Conservation (phyloP, 2,113 vertebrate species). For the Eulemur rufifrons region DNA sequence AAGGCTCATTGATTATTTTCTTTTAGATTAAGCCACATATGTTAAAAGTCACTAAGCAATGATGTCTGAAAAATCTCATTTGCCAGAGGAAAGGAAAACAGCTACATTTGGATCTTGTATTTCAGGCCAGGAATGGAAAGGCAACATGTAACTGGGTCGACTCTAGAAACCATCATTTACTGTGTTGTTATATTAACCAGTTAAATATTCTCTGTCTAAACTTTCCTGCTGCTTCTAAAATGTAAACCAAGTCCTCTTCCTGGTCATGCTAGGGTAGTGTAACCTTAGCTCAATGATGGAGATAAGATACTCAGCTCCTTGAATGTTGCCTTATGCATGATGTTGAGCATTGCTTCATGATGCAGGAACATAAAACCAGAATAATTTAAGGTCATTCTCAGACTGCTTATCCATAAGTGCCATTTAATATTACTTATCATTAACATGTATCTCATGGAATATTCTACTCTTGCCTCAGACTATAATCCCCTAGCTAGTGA, state of each 20-base stretch:
- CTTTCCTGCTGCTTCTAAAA: not conserved
- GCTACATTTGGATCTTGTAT: not conserved
- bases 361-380: not conserved
- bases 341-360: not conserved
- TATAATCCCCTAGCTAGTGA: not conserved
- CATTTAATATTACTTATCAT: not conserved
- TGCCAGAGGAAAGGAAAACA: not conserved
- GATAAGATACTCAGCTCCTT: not conserved
- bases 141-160: not conserved
- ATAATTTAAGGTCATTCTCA: not conserved
- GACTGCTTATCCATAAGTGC: not conserved
- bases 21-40: constrained; percentile 58
- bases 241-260: not conserved
- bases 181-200: not conserved
- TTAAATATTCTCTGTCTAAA: not conserved
- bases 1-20: constrained; percentile 63
- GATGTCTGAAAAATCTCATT: constrained; percentile 35
- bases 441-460: not conserved
- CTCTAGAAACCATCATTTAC: not conserved
- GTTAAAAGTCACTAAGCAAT: constrained; percentile 49
- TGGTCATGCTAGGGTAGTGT: not conserved
- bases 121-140: not conserved
- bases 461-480: not conserved
- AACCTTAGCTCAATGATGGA: not conserved
- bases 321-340: not conserved